Evolutionary conservation across 2,113 vertebrate species (phyloP).

Genomic region (Pseudorasbora parva): DNA sequence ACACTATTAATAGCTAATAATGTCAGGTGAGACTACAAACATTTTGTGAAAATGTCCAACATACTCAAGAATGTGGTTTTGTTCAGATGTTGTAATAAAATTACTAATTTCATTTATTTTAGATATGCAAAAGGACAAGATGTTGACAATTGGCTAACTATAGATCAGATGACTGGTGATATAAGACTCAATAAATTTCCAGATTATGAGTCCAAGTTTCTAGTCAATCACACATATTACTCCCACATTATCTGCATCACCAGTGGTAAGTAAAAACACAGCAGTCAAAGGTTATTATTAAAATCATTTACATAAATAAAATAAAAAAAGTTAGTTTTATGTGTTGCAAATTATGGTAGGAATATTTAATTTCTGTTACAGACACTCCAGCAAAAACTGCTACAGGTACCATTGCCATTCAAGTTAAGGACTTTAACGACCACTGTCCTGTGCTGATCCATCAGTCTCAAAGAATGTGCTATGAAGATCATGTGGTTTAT

Average conservation of each 20-base stretch:
- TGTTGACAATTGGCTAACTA: constrained; percentile 82
- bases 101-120: constrained; percentile 26
- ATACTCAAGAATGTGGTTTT: neutral
- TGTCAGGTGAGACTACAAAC: constrained; percentile 75
- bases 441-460: constrained; percentile 82
- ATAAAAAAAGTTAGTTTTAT: neutral
- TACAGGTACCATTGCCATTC: constrained; percentile 77
- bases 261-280: too few species aligned
- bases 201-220: constrained; percentile 77
- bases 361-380: constrained; percentile 46
- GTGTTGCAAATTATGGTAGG: neutral
- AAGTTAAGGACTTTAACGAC: constrained; percentile 78
- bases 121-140: constrained; percentile 85
- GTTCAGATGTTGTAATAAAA: neutral
- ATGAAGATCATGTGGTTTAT: constrained; percentile 68
- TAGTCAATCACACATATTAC: constrained; percentile 82
- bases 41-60: neutral
- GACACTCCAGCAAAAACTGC: constrained; percentile 69
- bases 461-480: constrained; percentile 75
- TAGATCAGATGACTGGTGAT: constrained; percentile 83
- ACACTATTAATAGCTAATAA: constrained; percentile 80
- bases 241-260: constrained; percentile 82
- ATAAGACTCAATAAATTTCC: constrained; percentile 84
- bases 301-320: neutral
- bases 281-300: neutral